Percentiles rank a stretch among this genome's conserved stretches.
These are phyloP conservation scores for Eurytoma californica DNA, from an alignment of 2,888 invertebrate genomes.

Conservation along the genomic window DNA sequence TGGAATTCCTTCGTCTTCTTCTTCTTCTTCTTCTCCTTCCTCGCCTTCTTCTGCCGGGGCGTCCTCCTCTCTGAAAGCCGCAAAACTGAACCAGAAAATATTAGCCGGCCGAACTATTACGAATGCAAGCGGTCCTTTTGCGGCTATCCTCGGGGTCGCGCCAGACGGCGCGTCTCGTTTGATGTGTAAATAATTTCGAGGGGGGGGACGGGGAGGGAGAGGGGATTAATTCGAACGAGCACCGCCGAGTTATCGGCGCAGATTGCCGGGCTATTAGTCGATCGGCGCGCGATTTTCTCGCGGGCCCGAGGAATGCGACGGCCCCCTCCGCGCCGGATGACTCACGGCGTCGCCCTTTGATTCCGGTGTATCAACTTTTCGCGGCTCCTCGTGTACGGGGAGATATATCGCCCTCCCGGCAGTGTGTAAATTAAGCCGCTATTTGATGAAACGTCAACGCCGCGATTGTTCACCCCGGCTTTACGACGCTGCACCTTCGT, in stretches of 20 bases:
- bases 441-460: background rate
- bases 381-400: no score
- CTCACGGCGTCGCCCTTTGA: background rate
- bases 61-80: conserved; percentile 50
- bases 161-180: conserved; percentile 16
- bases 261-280: no score
- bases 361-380: background rate
- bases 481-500: no score
- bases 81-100: conserved; percentile 66
- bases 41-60: conserved; percentile 53
- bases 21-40: conserved; percentile 49
- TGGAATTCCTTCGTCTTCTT: conserved; percentile 62
- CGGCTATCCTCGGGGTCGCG: background rate
- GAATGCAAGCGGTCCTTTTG: background rate
- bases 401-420: background rate
- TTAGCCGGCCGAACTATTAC: conserved; percentile 54
- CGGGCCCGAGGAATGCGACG: background rate
- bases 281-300: no score
- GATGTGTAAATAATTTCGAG: conserved; percentile 38
- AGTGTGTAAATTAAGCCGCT: background rate
- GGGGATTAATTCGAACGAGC: conserved; percentile 9
- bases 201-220: background rate
- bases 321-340: background rate
- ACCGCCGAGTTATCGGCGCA: no score
- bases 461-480: background rate